A percentile compares a stretch with the other conserved stretches of the same genome.
phyloP scores from a whole-genome alignment of 2,113 vertebrate species.

The Jaculus jaculus region DNA sequence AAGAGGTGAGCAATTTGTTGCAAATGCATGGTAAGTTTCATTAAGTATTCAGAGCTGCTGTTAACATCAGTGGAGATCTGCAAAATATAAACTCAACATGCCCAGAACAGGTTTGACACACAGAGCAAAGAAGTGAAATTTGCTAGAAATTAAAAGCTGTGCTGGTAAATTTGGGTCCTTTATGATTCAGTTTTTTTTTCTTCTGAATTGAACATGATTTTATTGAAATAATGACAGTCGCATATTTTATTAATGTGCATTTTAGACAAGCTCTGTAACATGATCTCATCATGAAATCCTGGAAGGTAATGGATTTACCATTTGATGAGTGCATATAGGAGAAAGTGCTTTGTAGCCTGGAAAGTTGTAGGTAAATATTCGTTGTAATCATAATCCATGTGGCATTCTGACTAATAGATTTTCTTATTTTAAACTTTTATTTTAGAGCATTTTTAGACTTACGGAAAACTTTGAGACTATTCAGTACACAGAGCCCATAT shows the following conservation, averaged over 20 bases:
- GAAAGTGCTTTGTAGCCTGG: conserved; percentile 60
- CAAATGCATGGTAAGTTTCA: conserved; percentile 76
- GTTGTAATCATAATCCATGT: conserved; percentile 59
- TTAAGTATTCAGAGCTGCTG: conserved; percentile 79
- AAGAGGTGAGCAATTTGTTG: conserved; percentile 76
- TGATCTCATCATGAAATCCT: conserved; percentile 78
- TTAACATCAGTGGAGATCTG: conserved; percentile 77
- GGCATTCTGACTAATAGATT: conserved; percentile 54
- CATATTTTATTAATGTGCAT: conserved; percentile 81
- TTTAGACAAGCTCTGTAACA: conserved; percentile 73
- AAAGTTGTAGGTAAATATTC: conserved; percentile 73
- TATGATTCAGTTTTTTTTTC: conserved; percentile 53
- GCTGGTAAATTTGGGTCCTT: conserved; percentile 76
- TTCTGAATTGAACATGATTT: conserved; percentile 64
- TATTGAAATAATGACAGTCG: conserved; percentile 77
- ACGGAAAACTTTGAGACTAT: conserved; percentile 35
- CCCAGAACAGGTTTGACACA: conserved; percentile 77
- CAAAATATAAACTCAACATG: conserved; percentile 77
- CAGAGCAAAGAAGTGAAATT: conserved; percentile 75
- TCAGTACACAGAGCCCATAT: background rate
- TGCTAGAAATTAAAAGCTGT: conserved; percentile 78
- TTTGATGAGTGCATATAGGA: conserved; percentile 71
- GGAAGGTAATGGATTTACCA: conserved; percentile 77
- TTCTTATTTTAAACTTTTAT: conserved; percentile 31
- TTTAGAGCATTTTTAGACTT: conserved; percentile 49